These are phyloP conservation scores for Vespertilio murinus DNA, from an alignment of 2,797 vertebrate species.

Conservation along the genomic window DNA sequence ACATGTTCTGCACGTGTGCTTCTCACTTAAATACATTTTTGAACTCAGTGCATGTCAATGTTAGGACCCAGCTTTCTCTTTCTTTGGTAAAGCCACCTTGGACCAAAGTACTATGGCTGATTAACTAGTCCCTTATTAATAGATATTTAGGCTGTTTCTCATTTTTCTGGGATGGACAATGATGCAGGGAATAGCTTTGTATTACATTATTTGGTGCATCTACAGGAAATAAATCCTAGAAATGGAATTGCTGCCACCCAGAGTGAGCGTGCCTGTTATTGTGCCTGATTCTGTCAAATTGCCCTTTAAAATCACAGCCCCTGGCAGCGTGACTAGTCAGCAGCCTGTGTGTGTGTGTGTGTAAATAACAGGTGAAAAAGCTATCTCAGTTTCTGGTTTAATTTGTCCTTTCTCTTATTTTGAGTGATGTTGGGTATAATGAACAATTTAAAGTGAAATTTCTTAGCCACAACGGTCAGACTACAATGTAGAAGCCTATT, in stretches of 20 bases:
- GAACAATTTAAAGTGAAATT: conserved; percentile 69
- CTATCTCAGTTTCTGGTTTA: background rate
- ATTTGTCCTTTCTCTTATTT: background rate
- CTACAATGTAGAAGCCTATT: fast-evolving
- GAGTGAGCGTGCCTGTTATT: background rate
- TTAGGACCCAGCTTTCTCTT: conserved; percentile 18
- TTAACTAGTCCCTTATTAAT: background rate
- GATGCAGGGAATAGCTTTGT: background rate
- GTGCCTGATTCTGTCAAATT: conserved; percentile 20
- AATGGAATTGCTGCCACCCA: background rate
- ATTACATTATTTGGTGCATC: background rate
- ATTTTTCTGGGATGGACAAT: background rate
- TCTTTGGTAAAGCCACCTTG: background rate
- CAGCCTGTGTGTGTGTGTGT: background rate
- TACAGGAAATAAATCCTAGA: conserved; percentile 44
- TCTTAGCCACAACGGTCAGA: too few relatives aligned
- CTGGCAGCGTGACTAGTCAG: background rate
- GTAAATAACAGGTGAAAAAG: background rate
- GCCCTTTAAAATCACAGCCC: background rate
- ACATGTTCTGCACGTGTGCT: conserved; percentile 36
- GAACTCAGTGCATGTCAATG: conserved; percentile 54
- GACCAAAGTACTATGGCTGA: background rate
- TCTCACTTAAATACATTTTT: conserved; percentile 71
- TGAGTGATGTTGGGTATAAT: conserved; percentile 44
- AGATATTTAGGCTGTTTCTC: background rate